These are phyloP conservation scores for Siniperca scherzeri DNA, from an alignment of 2,797 vertebrate genomes.

Conservation along the genomic window DNA sequence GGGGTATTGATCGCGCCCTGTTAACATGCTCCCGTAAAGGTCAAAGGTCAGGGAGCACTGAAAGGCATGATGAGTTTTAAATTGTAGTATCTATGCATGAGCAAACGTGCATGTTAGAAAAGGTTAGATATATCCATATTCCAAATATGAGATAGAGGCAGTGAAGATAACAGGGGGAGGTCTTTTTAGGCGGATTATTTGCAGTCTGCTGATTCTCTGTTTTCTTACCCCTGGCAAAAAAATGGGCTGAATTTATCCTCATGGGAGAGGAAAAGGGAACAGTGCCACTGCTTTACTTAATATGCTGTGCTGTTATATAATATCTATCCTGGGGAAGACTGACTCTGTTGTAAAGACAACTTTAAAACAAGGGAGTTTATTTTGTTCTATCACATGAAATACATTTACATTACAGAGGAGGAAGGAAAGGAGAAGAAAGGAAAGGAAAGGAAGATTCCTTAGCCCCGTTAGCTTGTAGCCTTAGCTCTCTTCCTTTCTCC, in stretches of 20 bases:
- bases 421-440: conserved; percentile 8
- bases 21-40: conserved; percentile 26
- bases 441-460: background rate
- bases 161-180: conserved; percentile 26
- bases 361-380: conserved; percentile 20
- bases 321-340: conserved; percentile 34
- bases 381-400: conserved; percentile 24
- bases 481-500: conserved; percentile 30
- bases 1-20: conserved; percentile 13
- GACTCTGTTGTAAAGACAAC: background rate
- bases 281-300: conserved; percentile 47
- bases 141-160: conserved; percentile 12
- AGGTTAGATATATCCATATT: conserved; percentile 47
- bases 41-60: conserved; percentile 35
- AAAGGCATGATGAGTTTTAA: conserved; percentile 13
- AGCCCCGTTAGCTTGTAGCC: background rate
- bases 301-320: conserved; percentile 51
- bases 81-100: background rate
- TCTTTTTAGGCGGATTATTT: conserved; percentile 36
- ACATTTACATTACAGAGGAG: conserved; percentile 8
- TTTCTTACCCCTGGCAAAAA: conserved; percentile 49
- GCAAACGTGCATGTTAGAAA: conserved; percentile 9
- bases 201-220: conserved; percentile 56
- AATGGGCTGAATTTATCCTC: conserved; percentile 35
- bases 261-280: conserved; percentile 44